Percentiles rank a stretch among this genome's conserved stretches.
Evolutionary conservation across 2,113 vertebrate species (phyloP).

Genomic region (Macaca fascicularis): DNA sequence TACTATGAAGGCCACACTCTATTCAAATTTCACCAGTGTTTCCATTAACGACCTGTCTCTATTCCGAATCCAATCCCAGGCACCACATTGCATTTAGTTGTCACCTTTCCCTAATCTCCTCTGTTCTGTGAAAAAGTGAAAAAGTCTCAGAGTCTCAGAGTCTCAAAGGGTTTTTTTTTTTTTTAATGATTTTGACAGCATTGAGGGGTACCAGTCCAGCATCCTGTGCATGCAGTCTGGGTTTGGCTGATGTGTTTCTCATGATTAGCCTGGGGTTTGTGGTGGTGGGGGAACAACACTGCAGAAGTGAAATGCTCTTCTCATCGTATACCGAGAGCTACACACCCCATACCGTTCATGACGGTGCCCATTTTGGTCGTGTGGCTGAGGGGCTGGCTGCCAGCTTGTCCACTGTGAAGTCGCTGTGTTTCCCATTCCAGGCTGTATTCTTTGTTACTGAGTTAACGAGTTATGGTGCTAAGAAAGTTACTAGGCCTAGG

Average conservation of each 20-base stretch:
- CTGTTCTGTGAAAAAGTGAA: no score
- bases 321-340: rapidly evolving
- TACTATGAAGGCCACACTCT: no score
- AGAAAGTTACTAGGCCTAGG: not conserved
- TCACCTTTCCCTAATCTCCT: not conserved
- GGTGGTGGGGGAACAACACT: no score
- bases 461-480: not conserved
- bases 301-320: not conserved
- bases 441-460: not conserved
- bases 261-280: no score
- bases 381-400: not conserved
- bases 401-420: not conserved
- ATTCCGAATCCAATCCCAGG: not conserved
- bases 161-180: no score
- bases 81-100: rapidly evolving
- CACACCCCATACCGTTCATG: no score
- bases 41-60: not conserved
- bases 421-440: not conserved
- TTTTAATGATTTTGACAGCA: not conserved
- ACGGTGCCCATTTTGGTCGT: not conserved
- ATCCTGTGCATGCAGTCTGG: not conserved
- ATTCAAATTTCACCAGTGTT: not conserved
- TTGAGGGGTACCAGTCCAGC: rapidly evolving
- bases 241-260: not conserved
- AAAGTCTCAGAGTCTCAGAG: no score